These are phyloP conservation scores for Bellardia pandia DNA, from an alignment of 2,888 invertebrate species.

Conservation along the genomic window DNA sequence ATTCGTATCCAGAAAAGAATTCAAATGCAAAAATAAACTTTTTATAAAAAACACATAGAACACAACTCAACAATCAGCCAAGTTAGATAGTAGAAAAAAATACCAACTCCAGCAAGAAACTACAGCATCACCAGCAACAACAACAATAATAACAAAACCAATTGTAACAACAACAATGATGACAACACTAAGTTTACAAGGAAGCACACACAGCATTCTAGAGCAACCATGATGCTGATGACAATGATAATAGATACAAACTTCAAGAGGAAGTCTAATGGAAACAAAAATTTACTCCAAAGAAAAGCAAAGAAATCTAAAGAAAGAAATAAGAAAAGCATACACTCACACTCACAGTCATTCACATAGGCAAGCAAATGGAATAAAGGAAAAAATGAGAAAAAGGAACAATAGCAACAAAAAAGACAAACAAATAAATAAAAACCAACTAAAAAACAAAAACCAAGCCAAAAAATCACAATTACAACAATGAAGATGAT, in stretches of 20 bases:
- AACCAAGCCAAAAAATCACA: constrained; percentile 16
- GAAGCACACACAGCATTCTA: constrained; percentile 3
- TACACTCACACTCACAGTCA: background rate
- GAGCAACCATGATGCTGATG: constrained; percentile 44
- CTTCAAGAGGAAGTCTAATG: constrained; percentile 61
- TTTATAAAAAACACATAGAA: background rate
- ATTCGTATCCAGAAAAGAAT: background rate
- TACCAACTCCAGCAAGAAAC: background rate
- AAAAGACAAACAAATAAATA: constrained; percentile 2
- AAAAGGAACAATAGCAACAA: constrained; percentile 4
- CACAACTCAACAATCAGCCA: constrained; percentile 17
- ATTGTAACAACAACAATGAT: background rate
- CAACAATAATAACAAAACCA: background rate
- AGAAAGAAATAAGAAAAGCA: constrained; percentile 3
- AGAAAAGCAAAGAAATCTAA: constrained; percentile 34
- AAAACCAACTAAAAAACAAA: background rate
- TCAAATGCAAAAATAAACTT: constrained; percentile 41
- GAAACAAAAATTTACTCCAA: constrained; percentile 23
- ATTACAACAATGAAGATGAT: constrained; percentile 16
- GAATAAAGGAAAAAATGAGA: background rate
- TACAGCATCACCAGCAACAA: constrained; percentile 8
- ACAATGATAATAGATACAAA: constrained; percentile 64
- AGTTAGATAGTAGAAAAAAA: background rate
- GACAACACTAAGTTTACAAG: constrained; percentile 48
- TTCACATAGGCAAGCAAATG: background rate